These are phyloP conservation scores for Anoplophora glabripennis DNA, from an alignment of 1,140 invertebrate species.

Conservation along the genomic window DNA sequence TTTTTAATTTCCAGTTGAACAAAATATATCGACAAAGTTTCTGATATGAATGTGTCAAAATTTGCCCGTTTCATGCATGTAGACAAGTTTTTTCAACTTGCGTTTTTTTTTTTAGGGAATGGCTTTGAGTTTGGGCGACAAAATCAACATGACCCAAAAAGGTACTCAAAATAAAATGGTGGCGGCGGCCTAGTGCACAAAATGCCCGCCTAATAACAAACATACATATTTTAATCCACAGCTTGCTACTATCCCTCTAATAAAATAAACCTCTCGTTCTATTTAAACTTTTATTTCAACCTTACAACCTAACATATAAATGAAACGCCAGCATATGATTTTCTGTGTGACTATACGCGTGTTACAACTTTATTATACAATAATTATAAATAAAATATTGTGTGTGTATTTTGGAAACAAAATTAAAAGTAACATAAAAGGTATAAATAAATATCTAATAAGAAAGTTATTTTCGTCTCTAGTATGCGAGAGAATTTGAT, in stretches of 20 bases:
- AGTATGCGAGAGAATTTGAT: constrained; percentile 4
- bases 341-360: constrained; percentile 30
- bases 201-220: constrained; percentile 17
- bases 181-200: constrained; percentile 48
- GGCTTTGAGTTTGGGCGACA: constrained; percentile 94
- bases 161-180: constrained; percentile 63
- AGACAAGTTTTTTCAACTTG: background rate
- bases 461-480: constrained; percentile 5
- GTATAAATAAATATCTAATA: constrained; percentile 3
- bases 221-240: background rate
- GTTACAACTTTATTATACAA: constrained; percentile 32
- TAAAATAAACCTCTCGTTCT: background rate
- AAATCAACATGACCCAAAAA: constrained; percentile 88
- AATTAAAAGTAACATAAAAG: constrained; percentile 14
- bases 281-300: constrained; percentile 8
- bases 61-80: background rate
- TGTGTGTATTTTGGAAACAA: constrained; percentile 19
- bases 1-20: too few species aligned
- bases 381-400: constrained; percentile 20
- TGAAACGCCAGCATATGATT: constrained; percentile 22
- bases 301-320: constrained; percentile 19
- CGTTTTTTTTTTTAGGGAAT: constrained; percentile 78
- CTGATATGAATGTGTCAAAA: background rate
- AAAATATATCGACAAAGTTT: too few species aligned
- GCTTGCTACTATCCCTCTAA: background rate